Percentiles rank a stretch among this genome's conserved stretches.
These are phyloP conservation scores for Incurvaria masculella DNA, from an alignment of 2,888 invertebrate genomes.

Conservation along the genomic window DNA sequence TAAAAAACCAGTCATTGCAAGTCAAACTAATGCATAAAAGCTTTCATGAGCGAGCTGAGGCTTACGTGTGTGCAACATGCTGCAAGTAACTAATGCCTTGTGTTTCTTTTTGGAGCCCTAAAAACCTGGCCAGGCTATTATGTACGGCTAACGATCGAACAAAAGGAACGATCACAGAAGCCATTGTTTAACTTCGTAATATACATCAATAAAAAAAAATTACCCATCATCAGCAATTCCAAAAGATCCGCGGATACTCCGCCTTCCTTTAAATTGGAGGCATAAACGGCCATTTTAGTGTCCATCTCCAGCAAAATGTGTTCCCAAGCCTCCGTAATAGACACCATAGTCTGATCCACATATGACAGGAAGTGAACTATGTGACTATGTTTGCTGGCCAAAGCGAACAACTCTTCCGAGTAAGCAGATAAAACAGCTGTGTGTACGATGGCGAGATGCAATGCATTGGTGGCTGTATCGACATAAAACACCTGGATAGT, in stretches of 20 bases:
- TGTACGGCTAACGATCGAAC: too few relatives aligned
- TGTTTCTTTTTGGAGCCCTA: too few relatives aligned
- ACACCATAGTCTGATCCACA: constrained; percentile 72
- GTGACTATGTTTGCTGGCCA: constrained; percentile 73
- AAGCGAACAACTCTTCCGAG: constrained; percentile 64
- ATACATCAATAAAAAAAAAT: too few relatives aligned
- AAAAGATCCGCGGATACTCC: constrained; percentile 88
- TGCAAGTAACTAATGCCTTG: too few relatives aligned
- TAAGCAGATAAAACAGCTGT: constrained; percentile 63
- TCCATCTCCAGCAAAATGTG: constrained; percentile 93
- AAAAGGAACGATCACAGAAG: too few relatives aligned
- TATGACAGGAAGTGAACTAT: constrained; percentile 66
- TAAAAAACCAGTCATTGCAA: too few relatives aligned
- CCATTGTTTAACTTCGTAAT: too few relatives aligned
- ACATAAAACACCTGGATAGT: constrained; percentile 63
- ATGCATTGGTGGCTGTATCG: constrained; percentile 44
- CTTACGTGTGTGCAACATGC: too few relatives aligned
- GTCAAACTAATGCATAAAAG: too few relatives aligned
- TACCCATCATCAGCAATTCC: constrained; percentile 83
- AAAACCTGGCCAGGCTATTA: too few relatives aligned
- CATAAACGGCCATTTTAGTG: constrained; percentile 86
- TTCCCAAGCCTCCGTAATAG: constrained; percentile 91
- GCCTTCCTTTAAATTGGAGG: constrained; percentile 73
- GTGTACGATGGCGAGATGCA: constrained; percentile 50
- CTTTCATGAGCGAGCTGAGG: too few relatives aligned